Percentiles rank a stretch among this genome's conserved stretches.
Evolutionary conservation across 2,888 invertebrate genomes (phyloP).

Genomic region (Tolmerus cingulatus): DNA sequence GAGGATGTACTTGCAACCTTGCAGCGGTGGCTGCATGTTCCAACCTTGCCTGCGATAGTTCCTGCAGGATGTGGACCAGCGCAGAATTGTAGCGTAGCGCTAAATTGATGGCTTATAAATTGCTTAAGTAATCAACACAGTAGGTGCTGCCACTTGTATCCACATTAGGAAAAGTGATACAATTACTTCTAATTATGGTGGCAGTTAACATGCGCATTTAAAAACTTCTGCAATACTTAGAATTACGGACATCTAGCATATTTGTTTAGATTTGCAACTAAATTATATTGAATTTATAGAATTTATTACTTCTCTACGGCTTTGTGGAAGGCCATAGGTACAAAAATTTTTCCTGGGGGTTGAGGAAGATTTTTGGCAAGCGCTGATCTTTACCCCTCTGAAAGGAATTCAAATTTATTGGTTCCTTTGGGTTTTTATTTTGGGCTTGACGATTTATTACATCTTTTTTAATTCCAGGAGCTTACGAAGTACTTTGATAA

Average conservation of each 20-base stretch:
- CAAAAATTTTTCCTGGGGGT: no score
- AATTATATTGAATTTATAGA: neutral
- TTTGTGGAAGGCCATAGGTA: no score
- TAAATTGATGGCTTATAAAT: slow-evolving; percentile 33
- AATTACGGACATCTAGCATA: neutral
- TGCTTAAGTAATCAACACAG: slow-evolving; percentile 10
- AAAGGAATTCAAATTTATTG: no score
- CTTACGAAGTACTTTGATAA: no score
- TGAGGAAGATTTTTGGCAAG: no score
- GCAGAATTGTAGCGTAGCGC: neutral
- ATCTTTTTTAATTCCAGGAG: no score
- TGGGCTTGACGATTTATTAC: no score
- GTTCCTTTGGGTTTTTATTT: no score
- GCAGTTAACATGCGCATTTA: neutral
- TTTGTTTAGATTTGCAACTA: neutral
- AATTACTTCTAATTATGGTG: neutral
- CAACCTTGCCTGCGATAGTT: neutral
- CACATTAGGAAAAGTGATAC: neutral
- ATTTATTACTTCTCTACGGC: no score
- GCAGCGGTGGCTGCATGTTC: neutral
- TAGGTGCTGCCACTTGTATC: neutral
- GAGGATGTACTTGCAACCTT: neutral
- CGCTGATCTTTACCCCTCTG: no score
- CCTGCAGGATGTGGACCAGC: neutral
- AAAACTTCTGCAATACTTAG: neutral